A percentile compares a stretch with the other conserved stretches of the same genome.
Conservation (phyloP, 1,140 invertebrate species). For the Diachasmimorpha longicaudata region DNA sequence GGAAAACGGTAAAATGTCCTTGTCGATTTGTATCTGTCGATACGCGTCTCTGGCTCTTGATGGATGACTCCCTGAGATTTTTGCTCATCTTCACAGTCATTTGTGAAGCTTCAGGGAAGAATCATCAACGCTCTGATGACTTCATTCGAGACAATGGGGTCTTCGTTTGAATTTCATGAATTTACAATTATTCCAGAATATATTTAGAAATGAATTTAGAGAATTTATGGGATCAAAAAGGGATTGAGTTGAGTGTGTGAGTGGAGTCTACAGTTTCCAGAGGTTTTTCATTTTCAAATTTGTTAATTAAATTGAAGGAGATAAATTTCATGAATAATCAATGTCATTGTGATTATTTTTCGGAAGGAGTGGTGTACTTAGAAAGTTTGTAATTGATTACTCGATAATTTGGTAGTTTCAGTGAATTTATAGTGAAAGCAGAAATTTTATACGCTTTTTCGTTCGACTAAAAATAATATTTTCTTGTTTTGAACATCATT, state of each 20-base stretch:
- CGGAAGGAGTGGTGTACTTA: too few relatives aligned
- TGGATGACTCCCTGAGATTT: constrained; percentile 8
- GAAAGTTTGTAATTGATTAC: too few relatives aligned
- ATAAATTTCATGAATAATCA: too few relatives aligned
- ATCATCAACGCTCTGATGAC: constrained; percentile 4
- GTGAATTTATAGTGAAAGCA: too few relatives aligned
- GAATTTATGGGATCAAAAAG: not conserved
- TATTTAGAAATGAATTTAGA: not conserved
- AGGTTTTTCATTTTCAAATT: too few relatives aligned
- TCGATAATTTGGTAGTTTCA: too few relatives aligned
- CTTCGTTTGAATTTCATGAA: not conserved
- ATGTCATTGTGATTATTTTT: too few relatives aligned
- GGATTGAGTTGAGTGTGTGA: not conserved
- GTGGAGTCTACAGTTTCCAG: too few relatives aligned
- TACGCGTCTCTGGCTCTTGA: constrained; percentile 4
- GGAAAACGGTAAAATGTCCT: constrained; percentile 21
- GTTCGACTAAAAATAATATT: too few relatives aligned
- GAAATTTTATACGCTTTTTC: too few relatives aligned
- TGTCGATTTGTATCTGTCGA: constrained; percentile 20
- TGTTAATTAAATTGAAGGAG: too few relatives aligned
- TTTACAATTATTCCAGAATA: not conserved
- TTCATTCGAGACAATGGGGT: not conserved
- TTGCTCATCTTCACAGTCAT: not conserved
- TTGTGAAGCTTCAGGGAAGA: not conserved
- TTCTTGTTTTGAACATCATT: too few relatives aligned